Evolutionary conservation across 2,113 vertebrate species (phyloP).

Genomic region (Campylomormyrus tamandua): DNA sequence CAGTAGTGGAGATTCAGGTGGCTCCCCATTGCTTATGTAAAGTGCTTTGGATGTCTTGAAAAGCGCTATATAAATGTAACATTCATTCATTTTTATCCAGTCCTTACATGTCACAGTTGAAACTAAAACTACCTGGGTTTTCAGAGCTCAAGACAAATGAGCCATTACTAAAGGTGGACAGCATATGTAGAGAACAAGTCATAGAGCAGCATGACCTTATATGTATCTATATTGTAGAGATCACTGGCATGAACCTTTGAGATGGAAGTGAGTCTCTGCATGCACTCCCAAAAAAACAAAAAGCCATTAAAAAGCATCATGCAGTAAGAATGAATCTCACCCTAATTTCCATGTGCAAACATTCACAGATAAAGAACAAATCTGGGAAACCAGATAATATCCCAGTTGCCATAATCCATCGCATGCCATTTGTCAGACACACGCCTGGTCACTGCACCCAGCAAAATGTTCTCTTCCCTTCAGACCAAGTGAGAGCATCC

Average conservation of each 20-base stretch:
- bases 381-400: not conserved
- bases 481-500: not conserved
- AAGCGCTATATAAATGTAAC: not conserved
- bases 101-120: not conserved
- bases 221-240: not conserved
- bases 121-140: not conserved
- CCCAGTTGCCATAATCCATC: not conserved
- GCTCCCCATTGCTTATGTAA: not conserved
- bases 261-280: not conserved
- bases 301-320: not conserved
- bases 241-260: not conserved
- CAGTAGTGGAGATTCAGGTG: not conserved
- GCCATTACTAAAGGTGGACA: no score
- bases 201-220: not conserved
- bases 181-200: not conserved
- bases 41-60: not conserved
- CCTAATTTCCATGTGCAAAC: not conserved
- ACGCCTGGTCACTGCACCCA: conserved; percentile 20
- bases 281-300: not conserved
- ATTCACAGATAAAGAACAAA: not conserved
- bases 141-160: not conserved
- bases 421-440: conserved; percentile 10
- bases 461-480: conserved; percentile 17
- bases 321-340: not conserved
- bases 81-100: not conserved